Evolutionary conservation across 2,888 invertebrate genomes (phyloP).

Genomic region (Camponotus fellah): DNA sequence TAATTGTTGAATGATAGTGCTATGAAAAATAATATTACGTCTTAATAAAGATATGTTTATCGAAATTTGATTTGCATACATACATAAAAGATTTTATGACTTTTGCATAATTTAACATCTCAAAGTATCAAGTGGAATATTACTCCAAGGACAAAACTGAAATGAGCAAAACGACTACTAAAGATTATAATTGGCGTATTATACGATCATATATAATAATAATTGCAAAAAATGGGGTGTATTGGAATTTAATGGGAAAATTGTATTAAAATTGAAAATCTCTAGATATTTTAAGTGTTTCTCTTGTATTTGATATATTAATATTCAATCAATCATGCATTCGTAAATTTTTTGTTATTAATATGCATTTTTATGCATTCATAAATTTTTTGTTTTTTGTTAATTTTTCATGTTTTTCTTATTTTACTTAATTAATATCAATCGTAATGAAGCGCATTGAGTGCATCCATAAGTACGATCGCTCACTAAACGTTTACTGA

Average conservation of each 20-base stretch:
- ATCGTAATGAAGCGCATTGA: background rate
- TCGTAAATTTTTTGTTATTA: background rate
- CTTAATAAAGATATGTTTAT: background rate
- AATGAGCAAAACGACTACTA: background rate
- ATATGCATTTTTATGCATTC: too few relatives aligned
- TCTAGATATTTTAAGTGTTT: background rate
- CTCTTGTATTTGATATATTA: background rate
- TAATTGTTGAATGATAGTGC: background rate
- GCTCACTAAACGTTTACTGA: too few relatives aligned
- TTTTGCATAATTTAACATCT: background rate
- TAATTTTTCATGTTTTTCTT: background rate
- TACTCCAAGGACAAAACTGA: background rate
- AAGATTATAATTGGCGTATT: background rate
- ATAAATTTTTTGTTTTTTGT: too few relatives aligned
- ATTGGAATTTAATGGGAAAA: conserved; percentile 8
- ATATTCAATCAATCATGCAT: background rate
- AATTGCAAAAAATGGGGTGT: too few relatives aligned
- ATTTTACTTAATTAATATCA: background rate
- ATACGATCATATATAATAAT: too few relatives aligned
- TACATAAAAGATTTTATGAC: background rate
- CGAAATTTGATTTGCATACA: background rate
- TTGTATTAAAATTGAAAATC: conserved; percentile 25
- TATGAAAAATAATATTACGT: background rate
- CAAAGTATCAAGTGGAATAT: too few relatives aligned
- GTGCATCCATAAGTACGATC: too few relatives aligned